Percentiles rank a stretch among this genome's conserved stretches.
These are phyloP conservation scores for Clarias batrachus DNA, from an alignment of 2,113 vertebrate species.

Conservation along the genomic window DNA sequence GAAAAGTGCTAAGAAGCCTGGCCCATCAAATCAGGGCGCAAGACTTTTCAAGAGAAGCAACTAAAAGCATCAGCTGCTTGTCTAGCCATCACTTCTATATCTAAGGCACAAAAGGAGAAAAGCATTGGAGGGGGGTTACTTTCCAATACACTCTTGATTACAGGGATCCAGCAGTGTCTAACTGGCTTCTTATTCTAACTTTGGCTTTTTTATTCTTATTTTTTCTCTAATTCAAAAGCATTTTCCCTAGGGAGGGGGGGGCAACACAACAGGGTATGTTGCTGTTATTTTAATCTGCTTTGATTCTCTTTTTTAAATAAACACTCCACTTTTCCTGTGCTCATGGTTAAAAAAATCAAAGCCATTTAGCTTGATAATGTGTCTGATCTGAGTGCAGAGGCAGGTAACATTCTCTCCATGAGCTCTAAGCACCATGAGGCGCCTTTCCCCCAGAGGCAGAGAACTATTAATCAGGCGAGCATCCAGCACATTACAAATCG, in stretches of 20 bases:
- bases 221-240: conserved; percentile 41
- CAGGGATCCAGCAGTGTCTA: conserved; percentile 42
- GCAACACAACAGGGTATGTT: conserved; percentile 26
- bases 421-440: conserved; percentile 26
- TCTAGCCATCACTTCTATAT: conserved; percentile 13
- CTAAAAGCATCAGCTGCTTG: conserved; percentile 31
- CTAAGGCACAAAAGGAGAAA: conserved; percentile 24
- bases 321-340: neutral
- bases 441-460: conserved; percentile 26
- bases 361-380: conserved; percentile 37
- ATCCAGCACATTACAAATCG: conserved; percentile 52
- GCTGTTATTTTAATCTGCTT: conserved; percentile 36
- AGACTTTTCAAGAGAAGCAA: conserved; percentile 27
- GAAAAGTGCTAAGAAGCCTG: neutral
- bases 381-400: conserved; percentile 26
- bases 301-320: conserved; percentile 26
- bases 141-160: conserved; percentile 51
- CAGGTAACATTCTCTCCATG: conserved; percentile 18
- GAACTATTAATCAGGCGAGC: conserved; percentile 48
- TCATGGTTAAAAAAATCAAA: conserved; percentile 27
- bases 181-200: conserved; percentile 38
- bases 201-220: conserved; percentile 20
- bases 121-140: conserved; percentile 15
- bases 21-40: conserved; percentile 18
- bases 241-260: conserved; percentile 34